A percentile compares a stretch with the other conserved stretches of the same genome.
These are phyloP conservation scores for Pangasius djambal DNA, from an alignment of 2,797 vertebrate genomes.

Conservation along the genomic window DNA sequence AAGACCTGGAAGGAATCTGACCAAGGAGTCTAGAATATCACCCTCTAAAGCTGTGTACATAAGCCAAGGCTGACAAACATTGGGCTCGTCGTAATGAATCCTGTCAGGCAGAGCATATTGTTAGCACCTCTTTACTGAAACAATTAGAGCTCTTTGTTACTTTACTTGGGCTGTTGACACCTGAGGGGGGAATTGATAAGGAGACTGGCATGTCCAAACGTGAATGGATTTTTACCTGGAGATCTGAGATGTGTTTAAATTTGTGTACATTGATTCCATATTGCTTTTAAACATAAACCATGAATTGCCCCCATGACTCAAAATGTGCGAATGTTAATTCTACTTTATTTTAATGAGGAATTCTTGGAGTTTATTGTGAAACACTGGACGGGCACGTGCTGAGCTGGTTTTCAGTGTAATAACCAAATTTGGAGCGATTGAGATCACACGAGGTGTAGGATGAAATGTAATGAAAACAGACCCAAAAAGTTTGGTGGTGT, in stretches of 20 bases:
- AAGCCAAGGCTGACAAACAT: conserved; percentile 15
- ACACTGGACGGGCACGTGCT: not conserved
- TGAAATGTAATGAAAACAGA: not conserved
- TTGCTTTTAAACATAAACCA: not conserved
- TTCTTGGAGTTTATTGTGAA: not conserved
- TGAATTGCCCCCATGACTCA: not conserved
- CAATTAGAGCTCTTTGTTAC: conserved; percentile 40
- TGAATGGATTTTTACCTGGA: conserved; percentile 13
- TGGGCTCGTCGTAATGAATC: conserved; percentile 21
- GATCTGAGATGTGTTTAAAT: not conserved
- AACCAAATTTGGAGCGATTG: not conserved
- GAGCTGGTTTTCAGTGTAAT: not conserved
- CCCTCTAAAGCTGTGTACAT: conserved; percentile 21
- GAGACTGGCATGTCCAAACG: not conserved
- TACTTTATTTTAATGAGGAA: not conserved
- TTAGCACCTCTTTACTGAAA: conserved; percentile 41
- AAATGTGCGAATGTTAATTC: too few relatives aligned
- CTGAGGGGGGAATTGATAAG: conserved; percentile 5
- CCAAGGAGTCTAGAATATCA: conserved; percentile 28
- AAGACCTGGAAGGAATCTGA: conserved; percentile 34
- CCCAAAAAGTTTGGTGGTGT: not conserved
- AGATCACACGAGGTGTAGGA: not conserved
- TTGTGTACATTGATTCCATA: not conserved
- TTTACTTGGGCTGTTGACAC: conserved; percentile 30
- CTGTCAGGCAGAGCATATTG: conserved; percentile 11